Evolutionary conservation across 2,888 invertebrate genomes (phyloP).

Genomic region (Pogonocherus hispidulus): DNA sequence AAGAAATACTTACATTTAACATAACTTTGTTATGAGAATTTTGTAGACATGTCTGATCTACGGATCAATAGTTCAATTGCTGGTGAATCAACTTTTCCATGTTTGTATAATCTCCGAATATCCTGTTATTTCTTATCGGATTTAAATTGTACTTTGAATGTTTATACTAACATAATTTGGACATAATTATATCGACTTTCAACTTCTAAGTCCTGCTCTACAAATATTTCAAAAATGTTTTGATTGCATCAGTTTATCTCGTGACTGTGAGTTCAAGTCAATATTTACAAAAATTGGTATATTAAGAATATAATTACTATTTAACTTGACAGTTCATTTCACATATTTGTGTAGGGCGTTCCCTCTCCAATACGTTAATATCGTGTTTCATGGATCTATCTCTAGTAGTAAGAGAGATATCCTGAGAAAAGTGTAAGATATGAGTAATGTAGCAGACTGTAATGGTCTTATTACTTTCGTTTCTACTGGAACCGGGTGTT

Average conservation of each 20-base stretch:
- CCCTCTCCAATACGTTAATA: too few relatives aligned
- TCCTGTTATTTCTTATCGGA: conserved; percentile 24
- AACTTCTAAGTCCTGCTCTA: not conserved
- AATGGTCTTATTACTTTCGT: too few relatives aligned
- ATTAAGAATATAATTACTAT: too few relatives aligned
- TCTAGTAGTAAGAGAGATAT: too few relatives aligned
- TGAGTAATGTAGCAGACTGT: too few relatives aligned
- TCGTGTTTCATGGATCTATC: too few relatives aligned
- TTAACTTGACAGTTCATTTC: too few relatives aligned
- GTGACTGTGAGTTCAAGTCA: not conserved
- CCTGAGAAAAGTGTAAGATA: too few relatives aligned
- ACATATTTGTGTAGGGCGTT: too few relatives aligned
- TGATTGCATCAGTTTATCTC: conserved; percentile 10
- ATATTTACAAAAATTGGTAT: not conserved
- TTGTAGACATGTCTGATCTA: conserved; percentile 37
- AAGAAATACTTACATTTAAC: conserved; percentile 5
- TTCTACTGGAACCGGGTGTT: too few relatives aligned
- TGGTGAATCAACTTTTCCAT: conserved; percentile 30
- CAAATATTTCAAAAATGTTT: conserved; percentile 15
- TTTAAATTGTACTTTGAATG: conserved; percentile 23
- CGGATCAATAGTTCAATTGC: conserved; percentile 35
- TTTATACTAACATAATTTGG: conserved; percentile 21
- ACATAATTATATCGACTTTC: not conserved
- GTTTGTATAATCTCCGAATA: conserved; percentile 6
- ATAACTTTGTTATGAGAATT: conserved; percentile 26